Evolutionary conservation across 2,888 invertebrate genomes (phyloP), one percentile per base, ranked within the genome.

Genomic region (Bellardia bayeri): DNA sequence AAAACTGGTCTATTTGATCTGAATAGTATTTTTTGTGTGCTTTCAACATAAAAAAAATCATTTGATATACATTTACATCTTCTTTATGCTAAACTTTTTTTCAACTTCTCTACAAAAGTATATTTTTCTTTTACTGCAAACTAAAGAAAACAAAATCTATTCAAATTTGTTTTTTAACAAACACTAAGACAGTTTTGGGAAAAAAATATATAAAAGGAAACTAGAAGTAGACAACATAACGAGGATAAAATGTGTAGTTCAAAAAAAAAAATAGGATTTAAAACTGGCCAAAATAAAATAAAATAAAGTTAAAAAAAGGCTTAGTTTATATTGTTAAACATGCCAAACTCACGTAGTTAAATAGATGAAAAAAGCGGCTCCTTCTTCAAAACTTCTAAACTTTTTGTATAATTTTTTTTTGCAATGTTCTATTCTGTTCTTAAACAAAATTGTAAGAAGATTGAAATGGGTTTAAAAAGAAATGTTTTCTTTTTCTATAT

Each of bases 251-350:
- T 78, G 40, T 51, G 3, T 14, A 45, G n/a, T 0, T 51, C 13
- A n/a, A 66, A 74, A 63, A 45, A 61, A 13, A 58, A 49, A 4
- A 42, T 9, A n/a, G 58, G 13, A 58, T 84, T 68, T 51, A n/a
- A 61, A 80, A 69, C 49, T 61, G 68, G 54, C 85, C 74, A 85
- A 58, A 61, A 54, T 45, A 45, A 40, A 14, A 42, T 23, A 68
- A 75, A 75, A 37, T 14, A 63, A 16, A 33, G 64, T 45, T 45
- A 7, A 16, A 79, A 64, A 69, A 85, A 80, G 85, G 68, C 85
- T 85, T 80, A 80, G 61, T 68, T 85, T 74, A 63, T 85, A 51
- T 74, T 80, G 74, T 80, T 69, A 69, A 80, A 75, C 68, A 80
- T 80, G 80, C 58, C 85, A 85, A 74, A 85, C 68, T 66, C 61